phyloP scores from a whole-genome alignment of 2,888 invertebrate genomes.

The Melanotus villosus region DNA sequence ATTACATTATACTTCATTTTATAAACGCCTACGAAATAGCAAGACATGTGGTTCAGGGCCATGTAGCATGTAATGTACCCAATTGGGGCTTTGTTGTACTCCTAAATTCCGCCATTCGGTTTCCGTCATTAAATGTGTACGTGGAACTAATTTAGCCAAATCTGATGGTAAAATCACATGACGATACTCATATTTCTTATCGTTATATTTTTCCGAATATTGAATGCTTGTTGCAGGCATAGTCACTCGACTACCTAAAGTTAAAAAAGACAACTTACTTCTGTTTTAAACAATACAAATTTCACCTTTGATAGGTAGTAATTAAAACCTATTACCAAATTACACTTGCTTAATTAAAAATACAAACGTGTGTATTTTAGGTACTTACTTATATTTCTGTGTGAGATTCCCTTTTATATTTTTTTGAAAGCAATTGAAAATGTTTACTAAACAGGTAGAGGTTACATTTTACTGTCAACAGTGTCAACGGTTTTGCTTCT shows the following conservation, averaged over 20 bases:
- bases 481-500: too few species aligned
- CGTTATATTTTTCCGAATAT: constrained; percentile 92
- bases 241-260: constrained; percentile 32
- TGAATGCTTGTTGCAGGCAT: constrained; percentile 89
- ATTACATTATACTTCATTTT: too few species aligned
- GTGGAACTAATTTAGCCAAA: constrained; percentile 87
- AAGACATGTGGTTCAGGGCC: constrained; percentile 92
- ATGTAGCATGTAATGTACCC: constrained; percentile 93
- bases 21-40: constrained; percentile 77
- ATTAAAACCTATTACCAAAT: too few species aligned
- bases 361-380: too few species aligned
- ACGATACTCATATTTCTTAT: constrained; percentile 91
- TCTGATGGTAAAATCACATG: constrained; percentile 93
- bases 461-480: too few species aligned
- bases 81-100: constrained; percentile 93
- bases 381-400: too few species aligned
- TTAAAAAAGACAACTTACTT: neutral
- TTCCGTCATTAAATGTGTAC: constrained; percentile 93
- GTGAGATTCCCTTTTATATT: too few species aligned
- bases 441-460: too few species aligned
- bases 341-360: too few species aligned
- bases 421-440: too few species aligned
- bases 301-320: too few species aligned
- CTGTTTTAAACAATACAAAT: too few species aligned
- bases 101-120: constrained; percentile 96